Evolutionary conservation across 2,888 invertebrate genomes (phyloP).

Genomic region (Trichacis sp.): DNA sequence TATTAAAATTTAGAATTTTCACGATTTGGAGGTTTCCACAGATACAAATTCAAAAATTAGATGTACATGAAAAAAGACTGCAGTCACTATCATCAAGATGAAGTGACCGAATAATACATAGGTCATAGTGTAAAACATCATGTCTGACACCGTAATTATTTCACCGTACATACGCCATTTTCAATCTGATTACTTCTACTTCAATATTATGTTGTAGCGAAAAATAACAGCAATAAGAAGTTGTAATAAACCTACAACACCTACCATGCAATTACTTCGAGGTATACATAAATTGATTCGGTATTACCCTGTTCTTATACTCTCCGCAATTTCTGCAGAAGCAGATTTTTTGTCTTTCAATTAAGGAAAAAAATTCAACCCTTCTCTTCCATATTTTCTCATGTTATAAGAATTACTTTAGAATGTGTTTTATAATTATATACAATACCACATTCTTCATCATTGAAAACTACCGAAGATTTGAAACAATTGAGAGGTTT

Average conservation of each 20-base stretch:
- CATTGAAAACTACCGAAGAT: too few species aligned
- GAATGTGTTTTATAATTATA: too few species aligned
- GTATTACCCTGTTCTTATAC: not conserved
- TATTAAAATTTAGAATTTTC: too few species aligned
- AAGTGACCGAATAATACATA: not conserved
- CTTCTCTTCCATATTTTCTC: too few species aligned
- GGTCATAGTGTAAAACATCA: not conserved
- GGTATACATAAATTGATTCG: slow-evolving; percentile 4
- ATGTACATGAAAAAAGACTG: too few species aligned
- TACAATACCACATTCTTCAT: too few species aligned
- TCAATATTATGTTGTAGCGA: not conserved
- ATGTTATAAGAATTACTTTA: too few species aligned
- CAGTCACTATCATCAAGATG: not conserved
- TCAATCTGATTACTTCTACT: slow-evolving; percentile 1
- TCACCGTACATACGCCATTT: not conserved
- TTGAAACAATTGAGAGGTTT: too few species aligned
- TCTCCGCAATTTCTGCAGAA: not conserved
- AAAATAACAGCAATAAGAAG: not conserved
- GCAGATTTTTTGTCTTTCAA: not conserved
- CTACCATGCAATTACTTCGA: slow-evolving; percentile 2
- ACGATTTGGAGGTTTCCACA: too few species aligned
- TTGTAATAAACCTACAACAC: slow-evolving; percentile 3
- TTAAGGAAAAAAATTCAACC: too few species aligned
- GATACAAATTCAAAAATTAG: too few species aligned
- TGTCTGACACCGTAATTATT: not conserved